These are phyloP conservation scores for Limosa lapponica DNA, from an alignment of 2,797 vertebrate species.

Conservation along the genomic window DNA sequence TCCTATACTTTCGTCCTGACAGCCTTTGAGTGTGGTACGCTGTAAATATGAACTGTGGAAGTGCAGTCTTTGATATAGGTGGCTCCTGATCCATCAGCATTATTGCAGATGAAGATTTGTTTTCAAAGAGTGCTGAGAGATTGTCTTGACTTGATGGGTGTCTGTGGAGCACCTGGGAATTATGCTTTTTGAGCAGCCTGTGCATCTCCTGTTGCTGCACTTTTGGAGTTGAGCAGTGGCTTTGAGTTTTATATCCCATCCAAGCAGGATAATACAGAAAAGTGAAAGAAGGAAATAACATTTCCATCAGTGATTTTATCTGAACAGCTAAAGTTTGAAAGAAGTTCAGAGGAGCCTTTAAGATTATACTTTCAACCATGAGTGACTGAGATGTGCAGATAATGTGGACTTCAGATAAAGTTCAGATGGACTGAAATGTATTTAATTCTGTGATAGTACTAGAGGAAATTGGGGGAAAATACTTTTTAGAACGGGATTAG, in stretches of 20 bases:
- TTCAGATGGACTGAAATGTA: neutral
- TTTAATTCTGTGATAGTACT: neutral
- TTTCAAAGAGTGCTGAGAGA: neutral
- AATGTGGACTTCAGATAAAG: neutral
- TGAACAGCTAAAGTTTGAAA: neutral
- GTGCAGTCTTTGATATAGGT: neutral
- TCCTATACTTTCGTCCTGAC: neutral
- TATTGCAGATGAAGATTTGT: neutral
- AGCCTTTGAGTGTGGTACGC: rapidly evolving
- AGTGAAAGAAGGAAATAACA: neutral
- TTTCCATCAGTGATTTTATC: neutral
- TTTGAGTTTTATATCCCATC: neutral
- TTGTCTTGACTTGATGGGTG: neutral
- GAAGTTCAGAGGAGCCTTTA: neutral
- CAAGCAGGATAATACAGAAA: neutral
- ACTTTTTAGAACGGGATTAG: neutral
- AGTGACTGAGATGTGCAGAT: neutral
- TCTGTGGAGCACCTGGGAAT: rapidly evolving
- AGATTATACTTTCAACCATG: neutral
- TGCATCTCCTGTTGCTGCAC: neutral
- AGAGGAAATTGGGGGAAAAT: neutral
- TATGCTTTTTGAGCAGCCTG: neutral
- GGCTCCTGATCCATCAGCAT: neutral
- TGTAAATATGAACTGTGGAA: neutral
- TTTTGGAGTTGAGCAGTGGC: neutral